Evolutionary conservation across 2,113 vertebrate species (phyloP).

Genomic region (Cavia aperea): DNA sequence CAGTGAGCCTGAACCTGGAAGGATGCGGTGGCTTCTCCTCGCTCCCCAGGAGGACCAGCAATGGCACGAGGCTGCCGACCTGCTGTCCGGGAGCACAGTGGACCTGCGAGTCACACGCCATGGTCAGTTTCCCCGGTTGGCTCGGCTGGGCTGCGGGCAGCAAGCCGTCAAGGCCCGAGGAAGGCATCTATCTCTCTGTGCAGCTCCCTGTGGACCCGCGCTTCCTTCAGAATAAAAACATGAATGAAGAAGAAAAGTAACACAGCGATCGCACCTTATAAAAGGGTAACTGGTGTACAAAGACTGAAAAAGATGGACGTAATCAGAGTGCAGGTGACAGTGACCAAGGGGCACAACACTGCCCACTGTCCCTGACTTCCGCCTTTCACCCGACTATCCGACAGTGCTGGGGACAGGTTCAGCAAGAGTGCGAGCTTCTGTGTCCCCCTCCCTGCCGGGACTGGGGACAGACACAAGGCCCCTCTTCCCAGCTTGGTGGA

Average conservation of each 20-base stretch:
- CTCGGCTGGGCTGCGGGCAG: neutral
- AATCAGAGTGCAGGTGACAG: neutral
- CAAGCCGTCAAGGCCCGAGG: neutral
- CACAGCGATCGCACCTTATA: neutral
- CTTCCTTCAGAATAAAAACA: conserved; percentile 36
- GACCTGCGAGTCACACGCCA: neutral
- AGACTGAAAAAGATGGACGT: neutral
- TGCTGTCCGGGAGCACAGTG: neutral
- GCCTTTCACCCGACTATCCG: neutral
- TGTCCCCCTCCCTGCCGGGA: neutral
- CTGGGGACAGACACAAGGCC: neutral
- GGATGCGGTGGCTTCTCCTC: too few species aligned
- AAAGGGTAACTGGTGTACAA: neutral
- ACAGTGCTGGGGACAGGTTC: neutral
- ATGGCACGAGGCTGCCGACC: neutral
- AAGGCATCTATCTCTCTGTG: neutral
- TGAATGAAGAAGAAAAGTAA: conserved; percentile 6
- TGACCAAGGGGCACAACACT: neutral
- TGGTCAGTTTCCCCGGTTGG: neutral
- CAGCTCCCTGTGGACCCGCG: neutral
- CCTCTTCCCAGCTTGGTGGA: neutral
- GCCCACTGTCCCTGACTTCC: neutral
- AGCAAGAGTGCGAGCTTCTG: neutral
- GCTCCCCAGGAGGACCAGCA: neutral
- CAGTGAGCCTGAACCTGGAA: neutral